Percentiles rank a stretch among this genome's conserved stretches.
Conservation (phyloP, 2,888 invertebrate genomes). For the Camponotus fellah region DNA sequence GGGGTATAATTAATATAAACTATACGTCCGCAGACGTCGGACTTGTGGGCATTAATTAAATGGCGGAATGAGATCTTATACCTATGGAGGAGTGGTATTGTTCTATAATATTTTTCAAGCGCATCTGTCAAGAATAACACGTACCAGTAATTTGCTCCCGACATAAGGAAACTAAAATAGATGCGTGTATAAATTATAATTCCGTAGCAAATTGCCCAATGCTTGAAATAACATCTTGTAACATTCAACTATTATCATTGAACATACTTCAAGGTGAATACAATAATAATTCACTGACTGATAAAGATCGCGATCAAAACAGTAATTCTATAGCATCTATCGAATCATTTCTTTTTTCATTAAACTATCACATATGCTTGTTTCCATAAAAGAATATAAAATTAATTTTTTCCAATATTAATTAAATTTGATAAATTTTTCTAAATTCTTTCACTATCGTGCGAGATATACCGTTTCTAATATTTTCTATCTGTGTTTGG, state of each 20-base stretch:
- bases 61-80: constrained; percentile 70
- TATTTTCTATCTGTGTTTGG: neutral
- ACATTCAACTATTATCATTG: neutral
- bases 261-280: neutral
- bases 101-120: constrained; percentile 51
- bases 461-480: neutral
- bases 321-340: neutral
- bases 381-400: neutral
- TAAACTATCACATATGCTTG: neutral
- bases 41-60: constrained; percentile 81
- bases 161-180: constrained; percentile 33
- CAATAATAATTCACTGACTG: neutral
- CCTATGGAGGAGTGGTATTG: constrained; percentile 61
- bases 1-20: constrained; percentile 85
- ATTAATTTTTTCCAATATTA: neutral
- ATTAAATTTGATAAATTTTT: neutral
- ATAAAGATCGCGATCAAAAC: neutral
- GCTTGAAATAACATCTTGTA: neutral
- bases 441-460: neutral
- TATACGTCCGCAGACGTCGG: constrained; percentile 77
- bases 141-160: constrained; percentile 31
- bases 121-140: constrained; percentile 44
- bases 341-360: neutral
- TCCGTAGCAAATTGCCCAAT: neutral
- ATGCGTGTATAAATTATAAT: constrained; percentile 26